Base-by-base conservation (phyloP, 2,113 vertebrate species). In the Nycticebus coucang region DNA sequence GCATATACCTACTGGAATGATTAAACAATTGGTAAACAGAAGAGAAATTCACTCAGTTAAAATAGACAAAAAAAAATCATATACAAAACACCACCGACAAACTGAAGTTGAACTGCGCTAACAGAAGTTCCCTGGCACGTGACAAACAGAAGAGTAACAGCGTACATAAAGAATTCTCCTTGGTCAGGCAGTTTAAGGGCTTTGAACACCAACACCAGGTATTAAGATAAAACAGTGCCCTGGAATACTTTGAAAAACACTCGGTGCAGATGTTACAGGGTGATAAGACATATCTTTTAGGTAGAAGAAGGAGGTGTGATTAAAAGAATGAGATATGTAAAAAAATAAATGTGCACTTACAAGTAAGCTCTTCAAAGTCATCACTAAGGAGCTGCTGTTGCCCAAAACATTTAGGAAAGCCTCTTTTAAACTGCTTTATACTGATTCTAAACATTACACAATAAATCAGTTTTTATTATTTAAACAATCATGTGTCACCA, bases 1-100 rank as follows among this genome's bases (percentile, higher is more conserved):
- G 7, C 30, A 91, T 41, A 72, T 53, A 71, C 57, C n/a, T 77
- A 57, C 87, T 41, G 28, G 33, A 72, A 90, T 74, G 24, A 80
- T 93, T 89, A 86, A 87, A 79, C 53, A 95, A 79, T 4, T 90
- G 50, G 35, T 53, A 92, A 97, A 53, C 59, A 79, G 91, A 95
- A 95, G 30, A 77, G 21, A 95, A 95, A 78, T 86, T 68, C 30
- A 92, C 14, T 60, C 30, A 13, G 7, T 77, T 96, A 86, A 95
- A 53, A 7, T 69, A 94, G 80, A 62, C 5, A 28, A 35, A 0
- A 10, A 10, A 69, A 53, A 71, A 57, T 72, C n/a, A 90, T n/a
- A 87, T 3, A 33, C 28, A 89, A 64, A 95, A 90, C 30, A 86
- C 2, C 15, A 59, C 30, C 50, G 19, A 92, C 26, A 77, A 95